phyloP scores from a whole-genome alignment of 2,113 vertebrate genomes.

The Gadus chalcogrammus region DNA sequence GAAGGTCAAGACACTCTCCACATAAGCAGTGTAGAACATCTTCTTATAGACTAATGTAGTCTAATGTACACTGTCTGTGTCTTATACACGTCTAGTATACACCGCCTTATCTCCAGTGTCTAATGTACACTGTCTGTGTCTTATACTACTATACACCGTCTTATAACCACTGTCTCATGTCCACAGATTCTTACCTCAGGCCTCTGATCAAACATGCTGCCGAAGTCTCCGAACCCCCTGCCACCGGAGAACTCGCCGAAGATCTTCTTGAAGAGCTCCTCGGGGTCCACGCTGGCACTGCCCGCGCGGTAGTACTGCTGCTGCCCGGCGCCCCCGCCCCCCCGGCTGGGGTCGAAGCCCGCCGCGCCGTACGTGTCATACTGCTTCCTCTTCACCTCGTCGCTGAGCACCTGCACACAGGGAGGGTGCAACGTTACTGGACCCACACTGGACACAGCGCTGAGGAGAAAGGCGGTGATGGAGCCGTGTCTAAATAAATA shows the following conservation, averaged over 20 bases:
- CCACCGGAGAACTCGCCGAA: slow-evolving; percentile 88
- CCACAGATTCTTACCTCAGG: slow-evolving; percentile 79
- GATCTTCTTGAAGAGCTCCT: slow-evolving; percentile 94
- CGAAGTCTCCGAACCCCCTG: slow-evolving; percentile 79
- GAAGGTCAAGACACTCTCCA: too few species aligned
- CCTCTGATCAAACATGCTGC: slow-evolving; percentile 83
- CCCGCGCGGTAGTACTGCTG: slow-evolving; percentile 84
- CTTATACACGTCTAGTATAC: background rate
- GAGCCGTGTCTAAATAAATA: too few species aligned
- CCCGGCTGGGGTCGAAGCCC: slow-evolving; percentile 73
- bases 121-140: background rate
- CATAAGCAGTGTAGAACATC: too few species aligned
- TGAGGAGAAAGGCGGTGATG: too few species aligned
- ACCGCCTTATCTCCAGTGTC: background rate
- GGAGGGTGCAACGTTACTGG: background rate
- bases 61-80: background rate
- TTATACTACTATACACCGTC: background rate
- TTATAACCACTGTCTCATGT: background rate
- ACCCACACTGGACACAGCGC: too few species aligned
- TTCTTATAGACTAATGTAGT: too few species aligned
- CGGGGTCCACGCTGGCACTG: slow-evolving; percentile 78
- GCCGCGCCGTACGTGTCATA: slow-evolving; percentile 85
- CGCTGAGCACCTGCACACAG: slow-evolving; percentile 82
- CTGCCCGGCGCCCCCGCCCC: slow-evolving; percentile 34
- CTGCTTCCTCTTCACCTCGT: slow-evolving; percentile 89